Evolutionary conservation across 2,113 vertebrate species (phyloP).

Genomic region (Synchiropus splendidus): DNA sequence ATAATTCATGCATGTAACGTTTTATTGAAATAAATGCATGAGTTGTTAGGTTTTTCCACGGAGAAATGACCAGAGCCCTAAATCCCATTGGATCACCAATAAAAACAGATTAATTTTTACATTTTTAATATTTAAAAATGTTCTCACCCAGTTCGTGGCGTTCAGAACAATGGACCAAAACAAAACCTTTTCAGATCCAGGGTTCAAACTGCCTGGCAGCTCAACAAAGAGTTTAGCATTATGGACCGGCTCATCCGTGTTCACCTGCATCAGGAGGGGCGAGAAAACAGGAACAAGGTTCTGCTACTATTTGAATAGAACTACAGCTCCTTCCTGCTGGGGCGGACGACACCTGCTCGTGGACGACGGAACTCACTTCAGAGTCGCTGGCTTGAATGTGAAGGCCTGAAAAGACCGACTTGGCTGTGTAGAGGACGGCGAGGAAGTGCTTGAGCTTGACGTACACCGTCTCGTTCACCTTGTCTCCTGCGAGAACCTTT

Average conservation of each 20-base stretch:
- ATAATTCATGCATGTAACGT: no score
- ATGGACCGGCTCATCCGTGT: rapidly evolving
- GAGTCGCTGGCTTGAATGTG: background rate
- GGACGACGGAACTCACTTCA: no score
- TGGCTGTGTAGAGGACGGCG: background rate
- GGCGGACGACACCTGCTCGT: no score
- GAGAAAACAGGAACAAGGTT: background rate
- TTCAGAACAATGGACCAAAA: conserved; percentile 1
- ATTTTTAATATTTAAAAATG: no score
- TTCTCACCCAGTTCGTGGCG: conserved; percentile 6
- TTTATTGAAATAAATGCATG: no score
- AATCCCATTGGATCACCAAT: no score
- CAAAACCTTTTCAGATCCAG: background rate
- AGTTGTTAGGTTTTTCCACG: no score
- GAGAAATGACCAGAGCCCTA: no score
- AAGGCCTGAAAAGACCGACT: background rate
- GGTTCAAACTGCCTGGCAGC: conserved; percentile 10
- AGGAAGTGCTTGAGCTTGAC: rapidly evolving
- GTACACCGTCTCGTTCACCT: rapidly evolving
- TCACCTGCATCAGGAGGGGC: background rate
- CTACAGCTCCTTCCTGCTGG: background rate
- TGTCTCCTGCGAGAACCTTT: background rate
- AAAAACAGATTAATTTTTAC: no score
- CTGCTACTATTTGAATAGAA: no score
- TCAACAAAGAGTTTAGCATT: background rate